These are phyloP conservation scores for Enteromius mattozi DNA, from an alignment of 2,797 vertebrate genomes.

Conservation along the genomic window DNA sequence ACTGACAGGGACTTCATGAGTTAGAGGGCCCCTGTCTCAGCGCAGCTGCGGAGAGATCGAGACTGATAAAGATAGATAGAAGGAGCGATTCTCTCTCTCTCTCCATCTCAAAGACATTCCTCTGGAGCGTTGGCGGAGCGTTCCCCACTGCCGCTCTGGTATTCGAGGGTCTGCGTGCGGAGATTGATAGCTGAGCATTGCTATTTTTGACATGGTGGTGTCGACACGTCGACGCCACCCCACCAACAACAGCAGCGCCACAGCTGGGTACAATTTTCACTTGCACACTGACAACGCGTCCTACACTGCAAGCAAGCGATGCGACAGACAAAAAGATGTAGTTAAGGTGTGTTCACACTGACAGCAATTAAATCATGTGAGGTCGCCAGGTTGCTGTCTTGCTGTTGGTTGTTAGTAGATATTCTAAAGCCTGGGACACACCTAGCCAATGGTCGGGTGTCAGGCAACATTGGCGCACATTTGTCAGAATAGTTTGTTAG, in stretches of 20 bases:
- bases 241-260: conserved; percentile 53
- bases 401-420: not conserved
- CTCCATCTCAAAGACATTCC: conserved; percentile 24
- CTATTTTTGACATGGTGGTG: conserved; percentile 57
- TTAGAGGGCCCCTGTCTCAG: conserved; percentile 38
- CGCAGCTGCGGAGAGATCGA: conserved; percentile 48
- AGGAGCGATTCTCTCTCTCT: conserved; percentile 42
- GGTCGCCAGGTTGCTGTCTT: not conserved
- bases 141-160: conserved; percentile 42
- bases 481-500: not conserved
- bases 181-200: conserved; percentile 56
- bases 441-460: not conserved
- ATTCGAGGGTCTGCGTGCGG: conserved; percentile 39
- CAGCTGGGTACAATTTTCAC: conserved; percentile 44
- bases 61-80: conserved; percentile 47
- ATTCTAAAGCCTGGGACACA: not conserved
- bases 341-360: conserved; percentile 11
- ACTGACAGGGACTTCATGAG: conserved; percentile 48
- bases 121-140: conserved; percentile 26
- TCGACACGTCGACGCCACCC: conserved; percentile 35
- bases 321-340: not conserved
- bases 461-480: too few relatives aligned
- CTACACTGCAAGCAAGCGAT: not conserved
- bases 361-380: conserved; percentile 12
- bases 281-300: not conserved